Base-by-base conservation (phyloP, 2,888 invertebrate species). In the Pogonocherus hispidulus region DNA sequence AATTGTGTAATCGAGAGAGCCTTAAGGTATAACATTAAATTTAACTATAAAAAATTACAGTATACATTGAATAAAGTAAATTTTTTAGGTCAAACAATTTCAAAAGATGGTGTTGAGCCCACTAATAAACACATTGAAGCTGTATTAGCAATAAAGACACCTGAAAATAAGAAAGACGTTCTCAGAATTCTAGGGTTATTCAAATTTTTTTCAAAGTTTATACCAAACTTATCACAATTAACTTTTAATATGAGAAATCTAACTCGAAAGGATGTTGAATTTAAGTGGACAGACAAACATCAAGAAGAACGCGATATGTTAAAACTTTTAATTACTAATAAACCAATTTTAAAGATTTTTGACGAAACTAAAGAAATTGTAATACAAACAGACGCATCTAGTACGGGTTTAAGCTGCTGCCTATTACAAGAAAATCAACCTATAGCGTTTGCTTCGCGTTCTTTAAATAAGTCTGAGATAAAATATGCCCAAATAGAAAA, bases 131-230 rank as follows among this genome's bases (percentile, higher is more conserved):
- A 73, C 52, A 62, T 73, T 60, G 49, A 68, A 66, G 71, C 72
- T 22, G 22, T 74, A 18, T 11, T 27, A 19, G 57, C 63, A 22
- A 55, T 66, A 51, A 47, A 68, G 66, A 14, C 41, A 1, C 68
- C 75, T 14, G 55, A 62, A 63, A 67, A 63, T 64, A 69, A 63
- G 59, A 54, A 57, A 49, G 67, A 73, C 6, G 8, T 73, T n/a
- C 44, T 69, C 37, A 60, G 71, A 57, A 54, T 76, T 44, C 41
- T 75, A 18, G 74, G 73, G 1, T 18, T 76, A 8, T 46, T 72
- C 1, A 74, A 74, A 47, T 74, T 72, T 63, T 73, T 74, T 55
- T 69, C 71, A 14, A 73, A 73, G 59, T 74, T 69, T 56, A 71
- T 76, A 22, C 71, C 71, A 49, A 73, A 75, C 37, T 27, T 73